phyloP scores from a whole-genome alignment of 1,140 invertebrate genomes.

The Homarus americanus region DNA sequence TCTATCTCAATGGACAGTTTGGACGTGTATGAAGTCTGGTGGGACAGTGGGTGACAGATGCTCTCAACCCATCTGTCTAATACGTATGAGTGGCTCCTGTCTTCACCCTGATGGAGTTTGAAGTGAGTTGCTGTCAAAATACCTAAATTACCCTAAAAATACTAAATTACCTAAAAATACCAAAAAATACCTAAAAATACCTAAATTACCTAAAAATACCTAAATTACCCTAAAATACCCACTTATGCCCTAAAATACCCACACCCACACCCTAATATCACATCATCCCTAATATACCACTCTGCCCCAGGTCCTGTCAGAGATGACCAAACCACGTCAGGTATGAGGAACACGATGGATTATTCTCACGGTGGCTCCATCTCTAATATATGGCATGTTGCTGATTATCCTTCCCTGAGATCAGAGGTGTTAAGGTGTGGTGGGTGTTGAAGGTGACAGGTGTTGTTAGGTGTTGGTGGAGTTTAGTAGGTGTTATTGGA shows the following conservation, averaged over 20 bases:
- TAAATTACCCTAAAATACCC: too few species aligned
- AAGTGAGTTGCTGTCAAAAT: too few species aligned
- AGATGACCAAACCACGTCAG: constrained; percentile 93
- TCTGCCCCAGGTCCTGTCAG: constrained; percentile 82
- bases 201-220: too few species aligned
- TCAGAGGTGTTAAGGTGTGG: too few species aligned
- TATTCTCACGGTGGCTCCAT: constrained; percentile 97
- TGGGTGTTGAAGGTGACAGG: constrained; percentile 79
- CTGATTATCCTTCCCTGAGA: constrained; percentile 86
- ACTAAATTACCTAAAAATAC: too few species aligned
- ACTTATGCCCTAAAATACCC: too few species aligned
- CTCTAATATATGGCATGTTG: constrained; percentile 96
- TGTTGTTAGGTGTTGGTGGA: too few species aligned
- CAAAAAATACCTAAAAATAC: too few species aligned
- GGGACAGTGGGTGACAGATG: constrained; percentile 91
- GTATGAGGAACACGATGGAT: constrained; percentile 90
- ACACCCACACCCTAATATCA: too few species aligned
- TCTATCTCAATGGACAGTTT: constrained; percentile 81
- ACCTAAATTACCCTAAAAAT: too few species aligned
- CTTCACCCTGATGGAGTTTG: constrained; percentile 90
- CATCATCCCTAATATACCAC: too few species aligned
- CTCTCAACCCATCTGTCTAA: constrained; percentile 92
- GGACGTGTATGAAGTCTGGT: constrained; percentile 91
- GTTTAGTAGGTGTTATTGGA: too few species aligned
- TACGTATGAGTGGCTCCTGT: constrained; percentile 95